Evolutionary conservation across 1,140 invertebrate species (phyloP).

Genomic region (Drosophila burlai): DNA sequence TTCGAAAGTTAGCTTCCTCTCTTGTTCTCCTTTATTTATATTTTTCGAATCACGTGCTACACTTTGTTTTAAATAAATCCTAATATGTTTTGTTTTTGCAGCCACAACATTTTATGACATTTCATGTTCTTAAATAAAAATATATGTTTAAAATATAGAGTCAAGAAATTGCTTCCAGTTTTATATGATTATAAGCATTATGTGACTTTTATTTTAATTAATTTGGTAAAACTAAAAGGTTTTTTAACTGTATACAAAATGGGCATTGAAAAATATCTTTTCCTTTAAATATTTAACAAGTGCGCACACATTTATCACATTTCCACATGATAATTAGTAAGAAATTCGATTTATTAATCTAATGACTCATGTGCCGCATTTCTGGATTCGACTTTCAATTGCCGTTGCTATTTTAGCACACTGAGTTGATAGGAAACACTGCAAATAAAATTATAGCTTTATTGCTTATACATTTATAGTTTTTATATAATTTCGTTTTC

Average conservation of each 20-base stretch:
- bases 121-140: not conserved
- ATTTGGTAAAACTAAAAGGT: not conserved
- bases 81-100: no score
- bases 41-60: not conserved
- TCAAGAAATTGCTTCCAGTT: not conserved
- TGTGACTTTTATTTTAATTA: not conserved
- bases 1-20: no score
- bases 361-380: slow-evolving; percentile 23
- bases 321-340: slow-evolving; percentile 18
- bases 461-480: no score
- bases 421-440: not conserved
- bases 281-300: not conserved
- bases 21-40: not conserved
- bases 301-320: not conserved
- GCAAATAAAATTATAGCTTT: not conserved
- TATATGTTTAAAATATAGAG: not conserved
- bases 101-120: no score
- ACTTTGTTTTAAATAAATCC: not conserved
- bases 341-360: slow-evolving; percentile 6
- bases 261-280: not conserved
- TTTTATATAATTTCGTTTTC: no score
- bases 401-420: not conserved
- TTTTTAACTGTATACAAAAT: not conserved
- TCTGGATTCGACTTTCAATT: not conserved
- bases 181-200: not conserved